A percentile compares a stretch with the other conserved stretches of the same genome.
Conservation (phyloP, 2,797 vertebrate genomes). For the Poliocrania exsul region DNA sequence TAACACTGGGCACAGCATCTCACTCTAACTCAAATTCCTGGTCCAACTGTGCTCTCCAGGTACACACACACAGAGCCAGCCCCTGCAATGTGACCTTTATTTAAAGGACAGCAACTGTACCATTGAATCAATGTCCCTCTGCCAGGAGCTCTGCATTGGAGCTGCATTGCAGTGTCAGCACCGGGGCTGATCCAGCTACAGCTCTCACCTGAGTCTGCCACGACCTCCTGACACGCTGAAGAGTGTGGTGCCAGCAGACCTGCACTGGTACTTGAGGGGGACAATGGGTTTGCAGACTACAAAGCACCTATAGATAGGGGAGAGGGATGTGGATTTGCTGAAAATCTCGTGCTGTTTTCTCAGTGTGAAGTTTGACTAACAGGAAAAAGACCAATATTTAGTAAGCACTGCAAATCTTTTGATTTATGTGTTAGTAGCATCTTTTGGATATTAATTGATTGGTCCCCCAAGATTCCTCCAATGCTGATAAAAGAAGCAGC, state of each 20-base stretch:
- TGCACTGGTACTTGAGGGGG: fast-evolving
- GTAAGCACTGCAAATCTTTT: background rate
- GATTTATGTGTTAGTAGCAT: background rate
- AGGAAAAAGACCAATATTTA: fast-evolving
- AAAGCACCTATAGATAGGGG: background rate
- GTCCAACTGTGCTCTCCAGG: background rate
- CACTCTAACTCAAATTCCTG: fast-evolving
- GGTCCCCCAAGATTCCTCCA: background rate
- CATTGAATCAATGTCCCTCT: slow-evolving; percentile 31
- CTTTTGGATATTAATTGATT: background rate
- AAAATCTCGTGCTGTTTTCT: background rate
- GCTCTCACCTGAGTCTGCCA: background rate
- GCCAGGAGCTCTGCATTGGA: slow-evolving; percentile 57
- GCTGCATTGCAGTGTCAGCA: slow-evolving; percentile 73
- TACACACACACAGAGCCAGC: background rate
- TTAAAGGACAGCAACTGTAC: slow-evolving; percentile 43
- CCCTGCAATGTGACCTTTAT: slow-evolving; percentile 52
- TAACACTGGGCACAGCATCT: background rate
- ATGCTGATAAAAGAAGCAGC: background rate
- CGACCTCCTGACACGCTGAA: background rate
- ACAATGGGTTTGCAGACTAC: background rate
- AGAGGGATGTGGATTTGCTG: background rate
- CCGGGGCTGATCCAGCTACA: background rate
- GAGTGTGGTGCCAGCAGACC: background rate
- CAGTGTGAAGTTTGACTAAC: background rate